Percentiles rank a stretch among this genome's conserved stretches.
phyloP scores from a whole-genome alignment of 2,113 vertebrate genomes.

The Percina caprodes region DNA sequence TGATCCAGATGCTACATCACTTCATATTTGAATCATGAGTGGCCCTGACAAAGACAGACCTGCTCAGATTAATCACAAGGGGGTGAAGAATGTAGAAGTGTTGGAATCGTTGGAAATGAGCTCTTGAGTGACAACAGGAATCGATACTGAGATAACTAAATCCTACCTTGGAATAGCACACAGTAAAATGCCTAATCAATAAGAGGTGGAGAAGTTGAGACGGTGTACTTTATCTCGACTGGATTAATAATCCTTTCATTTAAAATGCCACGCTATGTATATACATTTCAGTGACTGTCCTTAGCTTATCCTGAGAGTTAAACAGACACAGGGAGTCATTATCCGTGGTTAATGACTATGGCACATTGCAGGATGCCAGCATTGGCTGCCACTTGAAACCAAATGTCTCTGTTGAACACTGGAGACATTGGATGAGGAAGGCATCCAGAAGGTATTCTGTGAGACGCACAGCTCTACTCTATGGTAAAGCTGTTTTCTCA shows the following conservation, averaged over 20 bases:
- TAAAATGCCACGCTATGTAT: background rate
- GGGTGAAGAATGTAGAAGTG: slow-evolving; percentile 15
- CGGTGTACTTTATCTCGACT: slow-evolving; percentile 7
- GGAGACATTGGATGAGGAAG: slow-evolving; percentile 49
- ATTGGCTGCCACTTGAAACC: slow-evolving; percentile 45
- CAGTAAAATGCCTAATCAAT: slow-evolving; percentile 52
- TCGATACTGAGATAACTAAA: slow-evolving; percentile 61
- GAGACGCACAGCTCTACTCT: slow-evolving; percentile 50
- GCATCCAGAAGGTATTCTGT: slow-evolving; percentile 48
- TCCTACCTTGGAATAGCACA: slow-evolving; percentile 32
- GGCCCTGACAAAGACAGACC: slow-evolving; percentile 16
- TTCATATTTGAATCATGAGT: background rate
- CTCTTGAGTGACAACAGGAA: slow-evolving; percentile 53
- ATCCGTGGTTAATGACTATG: slow-evolving; percentile 37
- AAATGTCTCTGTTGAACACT: slow-evolving; percentile 37
- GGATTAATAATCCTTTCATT: slow-evolving; percentile 28
- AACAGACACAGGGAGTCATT: slow-evolving; percentile 42
- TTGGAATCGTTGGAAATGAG: slow-evolving; percentile 28
- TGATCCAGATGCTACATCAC: background rate
- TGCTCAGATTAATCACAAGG: slow-evolving; percentile 16
- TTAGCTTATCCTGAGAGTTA: slow-evolving; percentile 17
- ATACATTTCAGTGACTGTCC: slow-evolving; percentile 9
- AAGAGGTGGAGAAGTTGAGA: slow-evolving; percentile 25
- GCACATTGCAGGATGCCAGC: slow-evolving; percentile 34
- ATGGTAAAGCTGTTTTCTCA: slow-evolving; percentile 40